phyloP scores from a whole-genome alignment of 2,888 invertebrate genomes.

The Sarcophaga rosellei region DNA sequence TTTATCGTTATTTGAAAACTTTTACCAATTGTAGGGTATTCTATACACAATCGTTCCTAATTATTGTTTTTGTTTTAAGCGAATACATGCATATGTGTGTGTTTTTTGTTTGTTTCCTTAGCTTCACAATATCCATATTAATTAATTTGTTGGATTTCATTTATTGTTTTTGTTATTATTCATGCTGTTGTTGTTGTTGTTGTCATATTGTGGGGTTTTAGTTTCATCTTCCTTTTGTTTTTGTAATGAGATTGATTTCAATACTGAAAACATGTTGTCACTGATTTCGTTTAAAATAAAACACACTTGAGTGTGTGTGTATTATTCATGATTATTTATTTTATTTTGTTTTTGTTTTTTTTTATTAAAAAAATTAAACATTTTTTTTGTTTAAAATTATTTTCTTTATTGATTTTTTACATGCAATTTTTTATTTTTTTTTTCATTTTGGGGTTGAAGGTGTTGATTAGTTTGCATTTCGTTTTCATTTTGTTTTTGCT shows the following conservation, averaged over 20 bases:
- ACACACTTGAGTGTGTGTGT: too few species aligned
- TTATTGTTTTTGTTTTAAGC: neutral
- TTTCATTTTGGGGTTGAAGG: constrained; percentile 65
- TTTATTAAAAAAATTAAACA: constrained; percentile 7
- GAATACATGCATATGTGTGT: too few species aligned
- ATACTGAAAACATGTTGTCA: constrained; percentile 50
- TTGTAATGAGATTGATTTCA: constrained; percentile 43
- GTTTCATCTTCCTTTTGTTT: constrained; percentile 66
- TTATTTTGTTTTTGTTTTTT: constrained; percentile 26
- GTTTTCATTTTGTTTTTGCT: constrained; percentile 21
- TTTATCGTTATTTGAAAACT: neutral
- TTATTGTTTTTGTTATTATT: constrained; percentile 23
- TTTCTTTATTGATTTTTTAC: constrained; percentile 14
- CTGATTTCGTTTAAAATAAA: constrained; percentile 33
- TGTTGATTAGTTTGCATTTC: constrained; percentile 61
- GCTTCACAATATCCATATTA: constrained; percentile 62
- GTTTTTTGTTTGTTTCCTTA: constrained; percentile 55
- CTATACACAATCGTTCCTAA: constrained; percentile 25
- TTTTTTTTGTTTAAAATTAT: constrained; percentile 21
- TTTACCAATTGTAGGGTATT: constrained; percentile 9
- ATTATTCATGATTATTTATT: constrained; percentile 46
- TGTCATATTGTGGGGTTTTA: constrained; percentile 43
- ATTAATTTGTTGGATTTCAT: constrained; percentile 38
- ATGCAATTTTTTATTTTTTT: neutral
- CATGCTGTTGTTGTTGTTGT: constrained; percentile 16